A percentile compares a stretch with the other conserved stretches of the same genome.
Conservation (phyloP, 2,888 invertebrate species). For the Eupithecia inturbata region DNA sequence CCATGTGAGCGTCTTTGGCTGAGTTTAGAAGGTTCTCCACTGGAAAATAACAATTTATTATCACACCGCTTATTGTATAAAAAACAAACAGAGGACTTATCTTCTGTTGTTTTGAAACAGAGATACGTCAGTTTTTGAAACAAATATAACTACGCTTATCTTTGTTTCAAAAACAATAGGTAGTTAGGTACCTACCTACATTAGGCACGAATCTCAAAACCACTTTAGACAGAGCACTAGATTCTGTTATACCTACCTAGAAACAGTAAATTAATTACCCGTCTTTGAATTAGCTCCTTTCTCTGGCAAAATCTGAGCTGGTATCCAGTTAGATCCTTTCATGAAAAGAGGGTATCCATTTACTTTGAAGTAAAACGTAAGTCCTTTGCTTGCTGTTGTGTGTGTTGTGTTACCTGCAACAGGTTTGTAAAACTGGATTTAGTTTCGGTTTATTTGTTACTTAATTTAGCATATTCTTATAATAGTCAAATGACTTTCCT, state of each 20-base stretch:
- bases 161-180: neutral
- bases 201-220: neutral
- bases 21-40: constrained; percentile 87
- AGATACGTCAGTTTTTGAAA: neutral
- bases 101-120: neutral
- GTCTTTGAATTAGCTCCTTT: constrained; percentile 80
- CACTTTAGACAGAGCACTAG: neutral
- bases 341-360: constrained; percentile 95
- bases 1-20: constrained; percentile 92
- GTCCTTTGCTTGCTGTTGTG: constrained; percentile 80
- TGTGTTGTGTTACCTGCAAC: constrained; percentile 67
- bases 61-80: neutral
- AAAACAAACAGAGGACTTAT: neutral
- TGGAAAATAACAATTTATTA: constrained; percentile 33
- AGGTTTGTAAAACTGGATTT: neutral
- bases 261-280: constrained; percentile 52
- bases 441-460: neutral
- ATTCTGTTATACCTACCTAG: neutral
- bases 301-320: constrained; percentile 93
- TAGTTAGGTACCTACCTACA: neutral
- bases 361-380: constrained; percentile 93
- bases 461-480: neutral
- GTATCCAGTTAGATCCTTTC: constrained; percentile 98
- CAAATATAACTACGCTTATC: neutral
- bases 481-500: neutral